phyloP scores from a whole-genome alignment of 2,113 vertebrate genomes.

The Pterophyllum scalare region DNA sequence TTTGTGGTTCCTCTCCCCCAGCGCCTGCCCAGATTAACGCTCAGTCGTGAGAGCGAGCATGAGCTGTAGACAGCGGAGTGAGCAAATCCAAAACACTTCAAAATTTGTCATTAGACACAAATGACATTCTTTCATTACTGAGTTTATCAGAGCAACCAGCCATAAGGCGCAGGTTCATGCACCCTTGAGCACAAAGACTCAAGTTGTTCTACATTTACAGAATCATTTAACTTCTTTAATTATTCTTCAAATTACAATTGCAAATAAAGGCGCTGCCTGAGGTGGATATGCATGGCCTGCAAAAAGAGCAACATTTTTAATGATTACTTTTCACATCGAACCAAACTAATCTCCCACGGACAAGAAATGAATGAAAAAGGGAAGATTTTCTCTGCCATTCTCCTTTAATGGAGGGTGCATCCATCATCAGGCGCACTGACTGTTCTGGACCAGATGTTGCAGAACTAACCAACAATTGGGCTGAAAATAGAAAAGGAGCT shows the following conservation, averaged over 20 bases:
- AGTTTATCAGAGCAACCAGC: conserved; percentile 76
- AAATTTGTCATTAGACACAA: conserved; percentile 69
- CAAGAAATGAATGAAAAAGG: conserved; percentile 69
- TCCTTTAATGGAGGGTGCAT: conserved; percentile 65
- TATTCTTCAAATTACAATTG: conserved; percentile 81
- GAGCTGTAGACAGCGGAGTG: conserved; percentile 28
- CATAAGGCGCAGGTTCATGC: conserved; percentile 72
- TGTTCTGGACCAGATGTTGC: conserved; percentile 94
- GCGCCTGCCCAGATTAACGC: conserved; percentile 30
- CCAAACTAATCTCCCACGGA: conserved; percentile 77
- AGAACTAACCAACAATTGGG: conserved; percentile 91
- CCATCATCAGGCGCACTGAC: conserved; percentile 56
- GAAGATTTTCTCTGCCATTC: conserved; percentile 57
- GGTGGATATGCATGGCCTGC: conserved; percentile 70
- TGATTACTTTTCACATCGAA: conserved; percentile 78
- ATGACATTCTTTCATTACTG: conserved; percentile 71
- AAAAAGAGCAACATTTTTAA: conserved; percentile 83
- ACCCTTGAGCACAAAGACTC: conserved; percentile 79
- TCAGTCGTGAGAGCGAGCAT: conserved; percentile 13
- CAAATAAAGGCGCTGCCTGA: conserved; percentile 69
- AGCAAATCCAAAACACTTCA: conserved; percentile 73
- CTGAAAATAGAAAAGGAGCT: conserved; percentile 62
- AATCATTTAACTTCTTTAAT: conserved; percentile 84
- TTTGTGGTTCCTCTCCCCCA: not conserved
- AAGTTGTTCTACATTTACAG: conserved; percentile 76